Percentiles rank a stretch among this genome's conserved stretches.
These are phyloP conservation scores for Daboia siamensis DNA, from an alignment of 2,113 vertebrate species.

Conservation along the genomic window DNA sequence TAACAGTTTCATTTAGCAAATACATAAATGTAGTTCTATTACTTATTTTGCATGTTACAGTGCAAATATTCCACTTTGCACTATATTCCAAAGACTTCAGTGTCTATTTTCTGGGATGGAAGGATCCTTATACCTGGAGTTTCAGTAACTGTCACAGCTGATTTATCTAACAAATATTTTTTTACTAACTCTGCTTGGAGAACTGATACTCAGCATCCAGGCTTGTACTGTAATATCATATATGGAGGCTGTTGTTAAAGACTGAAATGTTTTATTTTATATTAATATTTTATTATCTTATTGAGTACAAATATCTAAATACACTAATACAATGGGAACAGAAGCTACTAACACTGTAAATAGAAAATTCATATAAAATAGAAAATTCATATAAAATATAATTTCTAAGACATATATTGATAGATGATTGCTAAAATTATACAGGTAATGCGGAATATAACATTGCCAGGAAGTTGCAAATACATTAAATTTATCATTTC, in stretches of 20 bases:
- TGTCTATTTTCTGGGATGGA: background rate
- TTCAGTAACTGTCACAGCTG: background rate
- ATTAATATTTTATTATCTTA: background rate
- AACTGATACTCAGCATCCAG: background rate
- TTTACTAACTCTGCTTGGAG: background rate
- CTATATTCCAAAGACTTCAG: background rate
- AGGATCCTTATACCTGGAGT: background rate
- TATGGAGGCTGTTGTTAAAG: background rate
- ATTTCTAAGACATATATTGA: background rate
- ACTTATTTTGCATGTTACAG: background rate
- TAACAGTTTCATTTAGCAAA: slow-evolving; percentile 5
- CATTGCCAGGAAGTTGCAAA: background rate
- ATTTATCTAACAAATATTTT: background rate
- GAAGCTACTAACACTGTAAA: background rate
- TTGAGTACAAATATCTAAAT: background rate
- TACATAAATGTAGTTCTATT: background rate
- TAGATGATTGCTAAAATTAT: background rate
- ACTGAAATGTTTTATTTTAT: background rate
- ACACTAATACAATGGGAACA: background rate
- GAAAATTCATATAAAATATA: background rate
- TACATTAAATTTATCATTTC: background rate
- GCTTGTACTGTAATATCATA: background rate
- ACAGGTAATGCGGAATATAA: background rate
- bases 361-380: too few relatives aligned
- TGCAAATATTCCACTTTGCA: background rate